phyloP scores from a whole-genome alignment of 1,140 invertebrate species.

The Zaprionus ghesquierei region DNA sequence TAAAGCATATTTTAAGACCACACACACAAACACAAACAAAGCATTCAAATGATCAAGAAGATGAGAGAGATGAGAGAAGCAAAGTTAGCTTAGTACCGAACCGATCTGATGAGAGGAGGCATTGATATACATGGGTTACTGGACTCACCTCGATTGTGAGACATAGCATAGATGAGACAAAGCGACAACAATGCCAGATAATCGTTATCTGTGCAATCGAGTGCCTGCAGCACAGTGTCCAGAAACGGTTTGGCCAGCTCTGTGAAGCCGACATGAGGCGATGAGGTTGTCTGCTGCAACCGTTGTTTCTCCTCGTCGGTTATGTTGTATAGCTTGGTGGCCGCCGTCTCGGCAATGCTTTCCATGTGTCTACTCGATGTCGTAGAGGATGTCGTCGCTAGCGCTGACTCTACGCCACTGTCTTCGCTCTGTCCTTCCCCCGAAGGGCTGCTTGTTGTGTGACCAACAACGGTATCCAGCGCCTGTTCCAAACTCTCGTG shows the following conservation, averaged over 20 bases:
- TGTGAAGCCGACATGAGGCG: slow-evolving; percentile 21
- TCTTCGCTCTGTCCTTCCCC: slow-evolving; percentile 59
- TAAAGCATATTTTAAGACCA: slow-evolving; percentile 27
- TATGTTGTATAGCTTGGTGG: slow-evolving; percentile 86
- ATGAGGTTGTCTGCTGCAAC: slow-evolving; percentile 79
- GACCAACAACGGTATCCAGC: slow-evolving; percentile 82
- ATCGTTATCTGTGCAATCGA: slow-evolving; percentile 95
- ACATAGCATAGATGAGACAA: slow-evolving; percentile 96
- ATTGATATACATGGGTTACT: background rate
- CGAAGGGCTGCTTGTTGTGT: slow-evolving; percentile 18
- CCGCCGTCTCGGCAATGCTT: slow-evolving; percentile 20
- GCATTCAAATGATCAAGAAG: slow-evolving; percentile 56
- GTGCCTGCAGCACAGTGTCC: slow-evolving; percentile 92
- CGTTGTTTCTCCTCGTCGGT: slow-evolving; percentile 96
- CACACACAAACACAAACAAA: slow-evolving; percentile 47
- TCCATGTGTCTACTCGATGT: slow-evolving; percentile 30
- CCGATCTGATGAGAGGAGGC: background rate
- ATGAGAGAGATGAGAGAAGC: slow-evolving; percentile 44
- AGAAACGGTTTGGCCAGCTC: slow-evolving; percentile 88
- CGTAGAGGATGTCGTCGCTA: slow-evolving; percentile 40
- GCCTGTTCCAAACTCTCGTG: slow-evolving; percentile 87
- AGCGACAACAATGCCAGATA: slow-evolving; percentile 96
- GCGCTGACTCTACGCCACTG: slow-evolving; percentile 47
- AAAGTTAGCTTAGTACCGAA: slow-evolving; percentile 23
- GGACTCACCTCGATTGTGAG: slow-evolving; percentile 93